These are phyloP conservation scores for Acronicta aceris DNA, from an alignment of 2,888 invertebrate genomes.

Conservation along the genomic window DNA sequence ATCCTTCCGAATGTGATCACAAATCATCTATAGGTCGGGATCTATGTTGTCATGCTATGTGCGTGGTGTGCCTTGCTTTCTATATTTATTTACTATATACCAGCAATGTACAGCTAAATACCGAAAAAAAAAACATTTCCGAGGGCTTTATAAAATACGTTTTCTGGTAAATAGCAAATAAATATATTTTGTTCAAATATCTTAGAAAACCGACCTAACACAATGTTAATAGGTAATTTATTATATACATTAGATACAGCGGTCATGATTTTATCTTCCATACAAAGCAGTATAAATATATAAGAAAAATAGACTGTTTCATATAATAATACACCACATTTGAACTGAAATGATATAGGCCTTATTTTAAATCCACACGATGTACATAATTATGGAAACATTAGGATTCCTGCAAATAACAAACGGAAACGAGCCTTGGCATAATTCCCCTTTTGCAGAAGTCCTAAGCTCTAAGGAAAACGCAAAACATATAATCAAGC, in stretches of 20 bases:
- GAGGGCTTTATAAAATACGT: background rate
- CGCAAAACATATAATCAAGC: slow-evolving; percentile 42
- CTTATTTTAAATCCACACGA: slow-evolving; percentile 28
- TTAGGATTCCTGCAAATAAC: background rate
- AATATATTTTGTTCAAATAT: slow-evolving; percentile 7
- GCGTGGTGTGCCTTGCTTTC: slow-evolving; percentile 4
- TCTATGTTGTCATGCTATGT: no score
- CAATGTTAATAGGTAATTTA: background rate
- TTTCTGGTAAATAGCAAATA: slow-evolving; percentile 3
- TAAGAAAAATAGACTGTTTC: slow-evolving; percentile 16
- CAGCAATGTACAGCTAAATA: background rate
- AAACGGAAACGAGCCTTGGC: no score
- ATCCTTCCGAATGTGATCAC: no score
- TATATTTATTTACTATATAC: slow-evolving; percentile 14
- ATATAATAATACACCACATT: slow-evolving; percentile 12
- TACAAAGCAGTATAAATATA: slow-evolving; percentile 6
- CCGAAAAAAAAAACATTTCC: no score
- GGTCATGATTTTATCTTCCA: slow-evolving; percentile 4
- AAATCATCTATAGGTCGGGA: no score
- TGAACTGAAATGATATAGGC: slow-evolving; percentile 24
- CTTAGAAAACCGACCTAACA: slow-evolving; percentile 6
- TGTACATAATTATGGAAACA: slow-evolving; percentile 19
- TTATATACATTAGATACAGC: background rate
- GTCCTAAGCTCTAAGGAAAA: slow-evolving; percentile 10
- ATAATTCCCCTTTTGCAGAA: background rate